These are phyloP conservation scores for Threskiornis aethiopicus DNA, from an alignment of 2,797 vertebrate species.

Conservation along the genomic window DNA sequence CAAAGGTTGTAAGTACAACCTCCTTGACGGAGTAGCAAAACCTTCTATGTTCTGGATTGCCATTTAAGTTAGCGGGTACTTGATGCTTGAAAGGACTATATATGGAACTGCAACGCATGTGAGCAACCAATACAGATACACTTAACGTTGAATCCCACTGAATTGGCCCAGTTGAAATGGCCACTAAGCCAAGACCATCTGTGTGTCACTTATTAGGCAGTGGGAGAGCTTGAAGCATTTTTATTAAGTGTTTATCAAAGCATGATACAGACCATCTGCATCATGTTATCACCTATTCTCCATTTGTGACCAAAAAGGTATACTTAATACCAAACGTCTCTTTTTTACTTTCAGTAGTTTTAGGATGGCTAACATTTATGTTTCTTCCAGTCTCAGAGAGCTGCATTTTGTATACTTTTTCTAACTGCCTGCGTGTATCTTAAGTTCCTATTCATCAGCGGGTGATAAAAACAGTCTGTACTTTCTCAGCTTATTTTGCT, in stretches of 20 bases:
- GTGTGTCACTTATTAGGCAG: not conserved
- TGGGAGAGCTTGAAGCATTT: not conserved
- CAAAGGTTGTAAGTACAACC: not conserved
- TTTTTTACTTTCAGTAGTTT: not conserved
- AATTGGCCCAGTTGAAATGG: not conserved
- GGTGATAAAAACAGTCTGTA: not conserved
- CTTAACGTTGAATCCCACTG: not conserved
- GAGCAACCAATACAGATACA: not conserved
- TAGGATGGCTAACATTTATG: not conserved
- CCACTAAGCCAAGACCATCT: not conserved
- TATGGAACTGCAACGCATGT: not conserved
- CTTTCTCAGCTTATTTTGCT: not conserved
- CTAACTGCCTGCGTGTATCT: not conserved
- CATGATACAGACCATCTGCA: not conserved
- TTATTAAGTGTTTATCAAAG: conserved; percentile 43
- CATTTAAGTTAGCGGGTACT: not conserved
- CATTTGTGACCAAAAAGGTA: not conserved
- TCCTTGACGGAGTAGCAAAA: not conserved
- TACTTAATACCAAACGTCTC: not conserved
- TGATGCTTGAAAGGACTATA: not conserved
- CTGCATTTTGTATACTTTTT: not conserved
- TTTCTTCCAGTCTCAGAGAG: not conserved
- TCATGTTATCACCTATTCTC: not conserved
- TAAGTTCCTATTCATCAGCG: not conserved
- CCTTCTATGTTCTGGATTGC: not conserved